Percentiles rank a stretch among this genome's conserved stretches.
phyloP scores from a whole-genome alignment of 2,113 vertebrate species.

The Cinclus cinclus region DNA sequence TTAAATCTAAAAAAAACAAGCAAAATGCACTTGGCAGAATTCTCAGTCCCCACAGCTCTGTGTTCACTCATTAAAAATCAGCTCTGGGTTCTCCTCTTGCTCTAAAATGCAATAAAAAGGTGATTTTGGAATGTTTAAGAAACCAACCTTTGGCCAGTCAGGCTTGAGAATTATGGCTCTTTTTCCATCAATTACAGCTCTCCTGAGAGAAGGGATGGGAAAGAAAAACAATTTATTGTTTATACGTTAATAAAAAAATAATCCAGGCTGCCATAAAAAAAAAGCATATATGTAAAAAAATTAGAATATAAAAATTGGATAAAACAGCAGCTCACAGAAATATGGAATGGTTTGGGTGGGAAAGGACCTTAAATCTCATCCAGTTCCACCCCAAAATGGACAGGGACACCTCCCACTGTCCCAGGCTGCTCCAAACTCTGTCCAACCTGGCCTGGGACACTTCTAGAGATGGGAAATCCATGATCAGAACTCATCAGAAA shows the following conservation, averaged over 20 bases:
- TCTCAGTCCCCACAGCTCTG: not conserved
- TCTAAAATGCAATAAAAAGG: not conserved
- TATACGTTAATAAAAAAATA: not conserved
- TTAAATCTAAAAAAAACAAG: not conserved
- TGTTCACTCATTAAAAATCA: not conserved
- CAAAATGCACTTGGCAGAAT: not conserved
- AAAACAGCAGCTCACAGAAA: not conserved
- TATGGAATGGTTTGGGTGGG: not conserved
- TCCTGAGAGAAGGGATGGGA: constrained; percentile 71
- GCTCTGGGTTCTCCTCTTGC: not conserved
- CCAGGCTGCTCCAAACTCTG: not conserved
- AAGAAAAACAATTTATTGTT: not conserved
- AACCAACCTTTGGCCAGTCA: constrained; percentile 89
- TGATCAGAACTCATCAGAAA: no score
- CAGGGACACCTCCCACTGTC: not conserved
- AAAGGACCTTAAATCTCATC: not conserved
- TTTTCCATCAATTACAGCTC: constrained; percentile 87
- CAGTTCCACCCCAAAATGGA: not conserved
- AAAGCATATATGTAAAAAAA: not conserved
- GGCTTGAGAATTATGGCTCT: constrained; percentile 84
- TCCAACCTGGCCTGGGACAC: not conserved
- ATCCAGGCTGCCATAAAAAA: not conserved
- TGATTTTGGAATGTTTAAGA: not conserved
- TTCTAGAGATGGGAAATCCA: not conserved
- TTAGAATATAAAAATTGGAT: not conserved